phyloP scores from a whole-genome alignment of 2,888 invertebrate species.

The Heliconius hortense region DNA sequence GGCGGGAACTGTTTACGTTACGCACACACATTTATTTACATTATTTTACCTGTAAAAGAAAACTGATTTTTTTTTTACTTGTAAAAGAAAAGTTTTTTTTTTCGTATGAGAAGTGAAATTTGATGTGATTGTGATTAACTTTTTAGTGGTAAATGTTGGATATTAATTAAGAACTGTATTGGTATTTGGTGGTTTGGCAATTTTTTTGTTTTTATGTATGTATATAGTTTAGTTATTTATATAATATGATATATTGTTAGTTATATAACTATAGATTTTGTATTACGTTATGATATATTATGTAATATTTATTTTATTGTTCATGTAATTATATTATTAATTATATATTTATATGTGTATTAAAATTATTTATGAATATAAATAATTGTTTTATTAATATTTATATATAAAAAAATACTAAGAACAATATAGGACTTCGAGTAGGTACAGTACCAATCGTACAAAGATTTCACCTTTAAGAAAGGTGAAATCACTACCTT shows the following conservation, averaged over 20 bases:
- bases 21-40: neutral
- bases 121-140: conserved; percentile 2
- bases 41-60: neutral
- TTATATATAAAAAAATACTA: neutral
- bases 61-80: neutral
- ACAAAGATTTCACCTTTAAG: neutral
- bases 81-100: neutral
- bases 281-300: neutral
- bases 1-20: conserved; percentile 65
- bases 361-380: conserved; percentile 8
- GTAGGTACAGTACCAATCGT: neutral
- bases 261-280: neutral
- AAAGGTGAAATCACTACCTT: neutral
- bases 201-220: neutral
- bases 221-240: neutral
- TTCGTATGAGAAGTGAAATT: neutral
- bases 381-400: conserved; percentile 15
- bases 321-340: neutral
- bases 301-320: neutral
- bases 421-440: too few relatives aligned
- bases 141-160: neutral
- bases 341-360: conserved; percentile 14
- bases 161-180: neutral
- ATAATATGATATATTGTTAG: neutral
- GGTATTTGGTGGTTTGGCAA: conserved; percentile 11